Conservation (phyloP, 1,140 invertebrate genomes). For the Mylabris phalerata region DNA sequence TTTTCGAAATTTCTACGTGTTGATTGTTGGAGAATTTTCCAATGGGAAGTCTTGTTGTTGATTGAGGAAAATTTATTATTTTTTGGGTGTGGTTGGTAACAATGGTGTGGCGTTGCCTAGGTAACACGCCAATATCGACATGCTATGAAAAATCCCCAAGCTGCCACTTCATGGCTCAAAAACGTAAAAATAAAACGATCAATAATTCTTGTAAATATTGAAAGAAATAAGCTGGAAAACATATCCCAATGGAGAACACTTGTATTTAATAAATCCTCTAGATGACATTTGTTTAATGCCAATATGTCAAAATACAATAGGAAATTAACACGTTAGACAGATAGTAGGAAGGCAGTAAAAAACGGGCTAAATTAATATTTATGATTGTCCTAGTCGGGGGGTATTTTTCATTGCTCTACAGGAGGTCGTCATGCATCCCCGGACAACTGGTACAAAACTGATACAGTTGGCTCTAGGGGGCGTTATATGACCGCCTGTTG, state of each 20-base stretch:
- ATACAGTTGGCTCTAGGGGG: constrained; percentile 1
- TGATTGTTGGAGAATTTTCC: too few species aligned
- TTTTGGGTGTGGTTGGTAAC: constrained; percentile 36
- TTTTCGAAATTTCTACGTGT: too few species aligned
- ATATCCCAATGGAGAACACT: neutral
- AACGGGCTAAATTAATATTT: constrained; percentile 30
- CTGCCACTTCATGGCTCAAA: neutral
- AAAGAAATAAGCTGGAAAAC: neutral
- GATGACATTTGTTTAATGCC: neutral
- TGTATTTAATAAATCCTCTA: neutral
- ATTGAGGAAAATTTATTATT: constrained; percentile 25
- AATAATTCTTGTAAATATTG: neutral
- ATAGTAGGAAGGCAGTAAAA: neutral
- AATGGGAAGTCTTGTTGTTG: neutral
- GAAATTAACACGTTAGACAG: constrained; percentile 28
- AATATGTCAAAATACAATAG: constrained; percentile 26
- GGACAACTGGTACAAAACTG: neutral
- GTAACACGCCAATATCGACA: constrained; percentile 34
- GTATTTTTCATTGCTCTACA: neutral
- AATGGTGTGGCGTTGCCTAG: constrained; percentile 33
- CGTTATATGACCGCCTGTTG: constrained; percentile 22
- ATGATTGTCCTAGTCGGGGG: constrained; percentile 13
- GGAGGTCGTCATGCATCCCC: constrained; percentile 5
- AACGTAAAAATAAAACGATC: neutral
- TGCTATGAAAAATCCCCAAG: constrained; percentile 34